Percentiles rank a stretch among this genome's conserved stretches.
Conservation (phyloP, 2,888 invertebrate species). For the Ormyrus rosae region DNA sequence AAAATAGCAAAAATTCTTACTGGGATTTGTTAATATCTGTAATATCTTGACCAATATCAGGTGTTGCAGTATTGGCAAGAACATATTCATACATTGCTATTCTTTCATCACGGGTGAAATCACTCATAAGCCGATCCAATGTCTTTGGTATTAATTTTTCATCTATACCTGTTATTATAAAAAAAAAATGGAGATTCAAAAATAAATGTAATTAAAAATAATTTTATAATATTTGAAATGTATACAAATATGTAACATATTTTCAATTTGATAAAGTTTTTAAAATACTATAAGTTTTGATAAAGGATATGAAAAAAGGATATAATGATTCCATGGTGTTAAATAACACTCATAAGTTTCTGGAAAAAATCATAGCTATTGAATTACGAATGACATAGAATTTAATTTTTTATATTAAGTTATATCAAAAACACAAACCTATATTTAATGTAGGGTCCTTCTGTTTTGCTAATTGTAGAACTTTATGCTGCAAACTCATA, state of each 20-base stretch:
- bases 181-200: slow-evolving; percentile 51
- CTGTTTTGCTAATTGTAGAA: slow-evolving; percentile 66
- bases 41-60: slow-evolving; percentile 70
- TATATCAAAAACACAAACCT: slow-evolving; percentile 66
- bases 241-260: not conserved
- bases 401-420: slow-evolving; percentile 30
- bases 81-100: slow-evolving; percentile 72
- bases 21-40: slow-evolving; percentile 59
- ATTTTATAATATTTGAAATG: slow-evolving; percentile 10
- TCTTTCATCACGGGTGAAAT: slow-evolving; percentile 74
- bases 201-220: slow-evolving; percentile 17
- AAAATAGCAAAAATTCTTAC: slow-evolving; percentile 34
- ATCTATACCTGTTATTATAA: slow-evolving; percentile 67
- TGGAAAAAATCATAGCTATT: slow-evolving; percentile 70
- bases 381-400: slow-evolving; percentile 58
- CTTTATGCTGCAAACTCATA: slow-evolving; percentile 73
- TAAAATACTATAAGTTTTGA: slow-evolving; percentile 45
- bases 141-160: slow-evolving; percentile 73
- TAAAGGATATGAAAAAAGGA: slow-evolving; percentile 74
- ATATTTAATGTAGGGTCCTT: slow-evolving; percentile 65
- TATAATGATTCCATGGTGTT: slow-evolving; percentile 69
- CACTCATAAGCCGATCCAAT: slow-evolving; percentile 71
- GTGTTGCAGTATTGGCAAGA: slow-evolving; percentile 68
- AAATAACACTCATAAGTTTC: slow-evolving; percentile 68
- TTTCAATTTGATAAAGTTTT: slow-evolving; percentile 15